These are phyloP conservation scores for Hylaeus anthracinus DNA, from an alignment of 1,140 invertebrate genomes.

Conservation along the genomic window DNA sequence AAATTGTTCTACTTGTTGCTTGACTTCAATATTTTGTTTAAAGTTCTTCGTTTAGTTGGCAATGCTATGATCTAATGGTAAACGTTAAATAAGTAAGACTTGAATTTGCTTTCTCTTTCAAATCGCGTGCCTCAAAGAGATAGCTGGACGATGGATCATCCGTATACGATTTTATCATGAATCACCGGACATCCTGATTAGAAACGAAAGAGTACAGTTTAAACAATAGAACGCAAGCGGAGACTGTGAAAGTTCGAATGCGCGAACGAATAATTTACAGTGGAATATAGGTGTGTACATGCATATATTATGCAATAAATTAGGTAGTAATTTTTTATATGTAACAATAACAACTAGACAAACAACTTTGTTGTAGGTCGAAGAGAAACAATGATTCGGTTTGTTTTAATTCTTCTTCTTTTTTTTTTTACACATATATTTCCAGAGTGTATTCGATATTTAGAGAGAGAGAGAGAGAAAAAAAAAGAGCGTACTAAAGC, in stretches of 20 bases:
- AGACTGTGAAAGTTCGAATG: neutral
- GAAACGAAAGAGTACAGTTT: neutral
- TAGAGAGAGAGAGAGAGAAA: neutral
- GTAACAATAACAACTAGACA: slow-evolving; percentile 37
- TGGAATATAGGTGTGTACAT: slow-evolving; percentile 25
- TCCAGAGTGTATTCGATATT: slow-evolving; percentile 41
- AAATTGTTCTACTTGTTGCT: too few relatives aligned
- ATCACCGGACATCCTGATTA: neutral
- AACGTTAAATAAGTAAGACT: too few relatives aligned
- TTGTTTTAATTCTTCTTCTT: slow-evolving; percentile 22
- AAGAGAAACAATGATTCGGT: slow-evolving; percentile 24
- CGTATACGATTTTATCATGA: neutral
- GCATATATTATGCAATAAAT: slow-evolving; percentile 47
- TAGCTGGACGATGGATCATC: too few relatives aligned
- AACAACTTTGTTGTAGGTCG: slow-evolving; percentile 16
- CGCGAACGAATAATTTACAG: slow-evolving; percentile 4
- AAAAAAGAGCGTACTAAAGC: slow-evolving; percentile 36
- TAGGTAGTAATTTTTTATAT: slow-evolving; percentile 36
- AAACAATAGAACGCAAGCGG: too few relatives aligned
- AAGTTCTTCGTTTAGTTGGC: too few relatives aligned
- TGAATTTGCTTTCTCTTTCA: too few relatives aligned
- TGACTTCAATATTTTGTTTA: too few relatives aligned
- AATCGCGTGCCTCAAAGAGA: too few relatives aligned
- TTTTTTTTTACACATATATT: slow-evolving; percentile 16
- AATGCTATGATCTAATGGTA: too few relatives aligned